Evolutionary conservation across 30 jellyfish, hydroid and myxozoan genomes (phyloP), one percentile per base, ranked within the genome.

Genomic region (Pseudorhiza aurosa): DNA sequence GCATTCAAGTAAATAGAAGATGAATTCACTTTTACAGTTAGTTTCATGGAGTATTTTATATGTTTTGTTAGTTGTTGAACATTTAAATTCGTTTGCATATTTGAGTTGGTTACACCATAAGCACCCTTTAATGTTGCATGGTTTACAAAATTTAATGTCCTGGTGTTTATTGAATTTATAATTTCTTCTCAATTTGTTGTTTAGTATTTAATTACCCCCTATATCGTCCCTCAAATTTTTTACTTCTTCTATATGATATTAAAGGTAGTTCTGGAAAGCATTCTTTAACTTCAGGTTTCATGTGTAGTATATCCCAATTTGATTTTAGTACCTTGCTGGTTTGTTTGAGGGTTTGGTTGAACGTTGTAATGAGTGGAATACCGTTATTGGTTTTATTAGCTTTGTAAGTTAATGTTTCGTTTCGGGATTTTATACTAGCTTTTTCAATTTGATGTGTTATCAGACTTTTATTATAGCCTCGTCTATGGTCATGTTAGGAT

Each of bases 361-460:
- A 58, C 14, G 73, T 58, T 58, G 73, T n/a, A 17, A 58, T 43
- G 8, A 58, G 73, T 58, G 73, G 73, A 32, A 58, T 26, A 5
- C 73, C 18, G 26, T 19, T 58, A 32, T 58, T 58, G 28, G 73
- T 18, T 17, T 26, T 19, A 5, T 19, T 5, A 2, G 73, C 44
- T 58, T 26, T 58, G 26, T 58, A 58, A 10, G 39, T 19, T 58
- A 58, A 27, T 58, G 43, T 27, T 27, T 58, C 44, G n/a, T 22
- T 2, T 2, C 73, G 39, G 8, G 73, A 27, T 58, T 58, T 58
- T 27, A 19, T 11, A 19, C 8, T 17, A 2, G 44, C 73, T 26
- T 18, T 58, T 58, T 26, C 43, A 18, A 58, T 58, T 58, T 58
- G 40, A n/a, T n/a, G n/a, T n/a, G 18, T 58, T 11, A 58, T 19